Evolutionary conservation across 2,888 invertebrate genomes (phyloP).

Genomic region (Imbricaverruca yamaguchii): DNA sequence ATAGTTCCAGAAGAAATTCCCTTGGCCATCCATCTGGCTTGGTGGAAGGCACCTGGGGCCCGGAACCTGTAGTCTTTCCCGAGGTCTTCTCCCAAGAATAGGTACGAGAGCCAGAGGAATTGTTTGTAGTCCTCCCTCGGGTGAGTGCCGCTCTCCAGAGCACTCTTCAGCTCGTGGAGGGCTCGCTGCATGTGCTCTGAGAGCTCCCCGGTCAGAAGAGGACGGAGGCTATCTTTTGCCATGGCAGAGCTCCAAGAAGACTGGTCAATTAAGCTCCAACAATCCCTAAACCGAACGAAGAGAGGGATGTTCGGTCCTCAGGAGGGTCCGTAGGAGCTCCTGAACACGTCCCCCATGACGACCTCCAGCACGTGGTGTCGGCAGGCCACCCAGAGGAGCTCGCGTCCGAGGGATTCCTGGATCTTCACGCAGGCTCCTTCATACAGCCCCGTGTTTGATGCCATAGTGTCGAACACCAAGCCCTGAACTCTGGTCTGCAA

Average conservation of each 20-base stretch:
- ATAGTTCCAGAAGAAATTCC: too few relatives aligned
- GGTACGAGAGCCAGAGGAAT: too few relatives aligned
- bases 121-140: too few relatives aligned
- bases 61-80: too few relatives aligned
- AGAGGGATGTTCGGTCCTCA: neutral
- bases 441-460: conserved; percentile 20
- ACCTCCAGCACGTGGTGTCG: conserved; percentile 23
- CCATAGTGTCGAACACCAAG: conserved; percentile 23
- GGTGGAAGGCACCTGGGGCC: neutral
- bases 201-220: too few relatives aligned
- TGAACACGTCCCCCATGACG: too few relatives aligned
- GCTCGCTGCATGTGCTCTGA: neutral
- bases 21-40: too few relatives aligned
- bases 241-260: conserved; percentile 18
- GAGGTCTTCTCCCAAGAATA: too few relatives aligned
- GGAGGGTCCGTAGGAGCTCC: neutral
- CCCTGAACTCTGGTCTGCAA: neutral
- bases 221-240: neutral
- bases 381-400: conserved; percentile 23
- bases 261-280: conserved; percentile 13
- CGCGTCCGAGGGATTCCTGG: neutral
- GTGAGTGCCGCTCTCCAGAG: too few relatives aligned
- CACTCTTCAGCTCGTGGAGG: conserved; percentile 19
- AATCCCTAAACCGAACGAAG: conserved; percentile 14
- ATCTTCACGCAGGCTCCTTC: conserved; percentile 19